These are phyloP conservation scores for Gobiocypris rarus DNA, from an alignment of 2,113 vertebrate genomes.

Conservation along the genomic window DNA sequence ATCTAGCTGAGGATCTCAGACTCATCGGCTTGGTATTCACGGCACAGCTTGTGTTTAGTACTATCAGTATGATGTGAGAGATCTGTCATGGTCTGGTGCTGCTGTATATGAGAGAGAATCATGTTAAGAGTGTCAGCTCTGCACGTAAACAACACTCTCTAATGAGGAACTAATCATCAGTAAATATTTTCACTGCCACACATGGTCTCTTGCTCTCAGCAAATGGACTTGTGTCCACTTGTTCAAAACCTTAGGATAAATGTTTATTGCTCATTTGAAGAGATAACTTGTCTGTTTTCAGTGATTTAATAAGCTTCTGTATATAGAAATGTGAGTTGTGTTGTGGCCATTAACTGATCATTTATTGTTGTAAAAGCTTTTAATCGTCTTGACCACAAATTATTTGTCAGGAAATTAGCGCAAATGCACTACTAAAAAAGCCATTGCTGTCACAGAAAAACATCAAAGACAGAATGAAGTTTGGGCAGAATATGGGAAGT, in stretches of 20 bases:
- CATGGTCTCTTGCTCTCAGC: neutral
- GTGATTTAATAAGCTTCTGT: neutral
- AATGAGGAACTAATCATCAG: conserved; percentile 40
- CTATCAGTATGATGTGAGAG: conserved; percentile 20
- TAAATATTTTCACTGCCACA: conserved; percentile 17
- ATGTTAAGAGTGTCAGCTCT: conserved; percentile 19
- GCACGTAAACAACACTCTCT: conserved; percentile 14
- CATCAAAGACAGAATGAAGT: too few species aligned
- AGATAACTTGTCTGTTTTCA: neutral
- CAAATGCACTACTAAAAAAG: too few species aligned
- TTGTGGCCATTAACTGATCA: too few species aligned
- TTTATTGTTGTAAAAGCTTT: too few species aligned
- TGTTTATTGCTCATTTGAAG: neutral
- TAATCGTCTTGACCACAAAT: too few species aligned
- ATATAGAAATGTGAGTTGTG: neutral
- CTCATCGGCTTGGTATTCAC: neutral
- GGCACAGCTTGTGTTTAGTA: conserved; percentile 29
- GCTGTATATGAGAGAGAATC: conserved; percentile 26
- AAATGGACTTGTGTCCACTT: neutral
- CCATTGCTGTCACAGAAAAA: too few species aligned
- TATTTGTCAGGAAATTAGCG: too few species aligned
- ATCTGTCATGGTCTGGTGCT: conserved; percentile 4
- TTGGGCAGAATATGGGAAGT: too few species aligned
- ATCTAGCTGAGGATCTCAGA: conserved; percentile 6
- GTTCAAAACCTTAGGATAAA: neutral